Conservation (phyloP, 2,888 invertebrate genomes). For the Parnassius orleans region DNA sequence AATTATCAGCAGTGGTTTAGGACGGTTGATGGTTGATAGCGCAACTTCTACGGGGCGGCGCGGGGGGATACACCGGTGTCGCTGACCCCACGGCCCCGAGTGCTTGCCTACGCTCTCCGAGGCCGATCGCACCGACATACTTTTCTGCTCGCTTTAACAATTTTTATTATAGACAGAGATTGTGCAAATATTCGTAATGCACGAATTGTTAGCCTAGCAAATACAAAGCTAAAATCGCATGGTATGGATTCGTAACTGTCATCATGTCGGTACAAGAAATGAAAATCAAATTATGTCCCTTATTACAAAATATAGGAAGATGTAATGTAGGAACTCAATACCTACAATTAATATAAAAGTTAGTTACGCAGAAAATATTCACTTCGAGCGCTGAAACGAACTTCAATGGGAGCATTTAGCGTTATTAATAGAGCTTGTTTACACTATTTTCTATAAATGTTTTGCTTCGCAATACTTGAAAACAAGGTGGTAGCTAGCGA, state of each 20-base stretch:
- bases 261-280: too few relatives aligned
- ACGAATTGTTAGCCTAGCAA: slow-evolving; percentile 1
- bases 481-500: neutral
- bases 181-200: slow-evolving; percentile 22
- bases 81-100: slow-evolving; percentile 73
- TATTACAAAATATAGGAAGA: too few relatives aligned
- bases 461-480: slow-evolving; percentile 12
- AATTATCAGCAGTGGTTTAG: slow-evolving; percentile 18
- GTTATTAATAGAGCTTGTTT: slow-evolving; percentile 22
- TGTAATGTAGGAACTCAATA: too few relatives aligned
- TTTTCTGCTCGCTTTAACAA: slow-evolving; percentile 47
- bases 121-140: slow-evolving; percentile 50
- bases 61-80: slow-evolving; percentile 51
- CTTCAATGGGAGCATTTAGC: slow-evolving; percentile 4
- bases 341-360: neutral
- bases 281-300: too few relatives aligned
- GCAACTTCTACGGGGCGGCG: slow-evolving; percentile 43
- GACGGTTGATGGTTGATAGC: slow-evolving; percentile 41
- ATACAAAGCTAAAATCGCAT: neutral
- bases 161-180: slow-evolving; percentile 27
- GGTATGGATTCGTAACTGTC: too few relatives aligned
- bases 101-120: slow-evolving; percentile 48
- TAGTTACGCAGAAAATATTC: slow-evolving; percentile 1
- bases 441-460: slow-evolving; percentile 17
- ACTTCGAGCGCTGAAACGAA: slow-evolving; percentile 10